Base-by-base conservation (phyloP, 1,140 invertebrate species). In the Megathymus violae region DNA sequence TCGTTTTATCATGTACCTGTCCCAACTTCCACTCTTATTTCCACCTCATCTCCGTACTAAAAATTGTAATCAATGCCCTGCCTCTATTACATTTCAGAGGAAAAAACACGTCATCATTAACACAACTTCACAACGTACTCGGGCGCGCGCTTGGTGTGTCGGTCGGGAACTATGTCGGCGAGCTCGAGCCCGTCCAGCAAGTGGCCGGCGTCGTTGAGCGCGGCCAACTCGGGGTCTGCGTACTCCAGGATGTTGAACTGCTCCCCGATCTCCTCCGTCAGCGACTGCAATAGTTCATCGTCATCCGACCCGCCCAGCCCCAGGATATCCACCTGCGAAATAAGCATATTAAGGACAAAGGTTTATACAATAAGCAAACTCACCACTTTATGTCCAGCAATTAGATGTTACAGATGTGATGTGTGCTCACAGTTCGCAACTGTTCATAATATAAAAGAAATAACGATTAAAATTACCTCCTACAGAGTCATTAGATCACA, bases 221-320 rank as follows among this genome's bases (percentile, higher is more conserved):
- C 95, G 62, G 97, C 96, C n/a, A 98, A 91, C 88, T 98, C 97
- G 0, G 97, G 96, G 93, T 99, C 97, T 0, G 97, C 97, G 91
- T 98, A 99, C 88, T 98, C 97, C 34, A 99, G 85, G 75, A 99
- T 98, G 85, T 99, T 98, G 89, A 99, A 99, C 88, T 98, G 97
- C 78, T 97, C 95, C 10, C 97, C 97, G 92, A 98, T 96, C 92
- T 97, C 96, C 25, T 95, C 97, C 92, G 92, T 91, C 68, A 93
- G 78, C 40, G 92, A 93, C 69, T 93, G 94, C 91, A 96, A 93
- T 10, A 98, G 91, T 62, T 97, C 93, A 79, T 98, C 97, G 80
- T 98, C 97, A 80, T 98, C 97, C 67, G 97, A 96, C 19, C 96
- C 95, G 3, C 94, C 96, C 19, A 97, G 90, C 51, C 97, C 96